phyloP scores from a whole-genome alignment of 2,888 invertebrate genomes.

The Portevinia maculata region DNA sequence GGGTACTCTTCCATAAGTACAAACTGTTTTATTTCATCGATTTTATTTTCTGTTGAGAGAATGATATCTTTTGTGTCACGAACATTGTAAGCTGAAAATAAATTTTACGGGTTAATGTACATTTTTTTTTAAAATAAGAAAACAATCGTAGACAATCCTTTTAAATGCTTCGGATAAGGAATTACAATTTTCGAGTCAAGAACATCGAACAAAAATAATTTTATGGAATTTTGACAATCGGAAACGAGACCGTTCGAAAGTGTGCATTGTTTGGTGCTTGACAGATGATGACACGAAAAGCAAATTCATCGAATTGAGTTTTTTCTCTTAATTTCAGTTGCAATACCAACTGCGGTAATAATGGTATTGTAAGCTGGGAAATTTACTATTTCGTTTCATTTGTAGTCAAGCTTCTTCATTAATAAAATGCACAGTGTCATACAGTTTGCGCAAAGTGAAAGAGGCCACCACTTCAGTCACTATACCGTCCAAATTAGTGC shows the following conservation, averaged over 20 bases:
- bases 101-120: constrained; percentile 7
- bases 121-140: neutral
- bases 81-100: constrained; percentile 52
- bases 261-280: neutral
- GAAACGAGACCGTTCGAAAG: neutral
- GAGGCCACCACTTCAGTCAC: too few relatives aligned
- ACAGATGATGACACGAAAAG: neutral
- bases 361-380: too few relatives aligned
- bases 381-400: too few relatives aligned
- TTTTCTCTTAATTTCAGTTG: too few relatives aligned
- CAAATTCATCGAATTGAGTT: too few relatives aligned
- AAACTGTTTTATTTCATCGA: constrained; percentile 47
- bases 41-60: constrained; percentile 5
- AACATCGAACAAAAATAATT: neutral
- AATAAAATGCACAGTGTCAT: too few relatives aligned
- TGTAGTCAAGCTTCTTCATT: too few relatives aligned
- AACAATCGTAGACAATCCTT: neutral
- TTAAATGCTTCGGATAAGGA: constrained; percentile 25
- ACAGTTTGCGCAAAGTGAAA: too few relatives aligned
- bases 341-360: too few relatives aligned
- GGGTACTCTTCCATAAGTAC: constrained; percentile 35
- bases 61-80: constrained; percentile 14
- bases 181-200: neutral
- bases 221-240: neutral
- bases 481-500: too few relatives aligned